Conservation (phyloP, 2,113 vertebrate species). For the Lota lota region DNA sequence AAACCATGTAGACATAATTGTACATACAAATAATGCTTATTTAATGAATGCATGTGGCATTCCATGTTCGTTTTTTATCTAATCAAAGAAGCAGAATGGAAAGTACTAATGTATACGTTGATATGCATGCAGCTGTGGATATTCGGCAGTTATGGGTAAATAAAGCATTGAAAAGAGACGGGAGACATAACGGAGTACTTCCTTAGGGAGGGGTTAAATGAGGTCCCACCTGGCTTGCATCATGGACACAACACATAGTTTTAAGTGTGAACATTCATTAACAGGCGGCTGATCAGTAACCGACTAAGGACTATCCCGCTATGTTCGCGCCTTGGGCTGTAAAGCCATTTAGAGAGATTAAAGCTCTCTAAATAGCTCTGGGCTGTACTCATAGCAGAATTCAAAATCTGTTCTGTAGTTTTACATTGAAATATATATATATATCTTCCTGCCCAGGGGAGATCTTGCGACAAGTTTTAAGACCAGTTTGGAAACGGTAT, state of each 20-base stretch:
- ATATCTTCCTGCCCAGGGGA: background rate
- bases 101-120: background rate
- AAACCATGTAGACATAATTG: background rate
- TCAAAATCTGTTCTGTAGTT: background rate
- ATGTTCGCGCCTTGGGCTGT: no score
- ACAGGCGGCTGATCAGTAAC: background rate
- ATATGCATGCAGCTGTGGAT: background rate
- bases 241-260: background rate
- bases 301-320: no score
- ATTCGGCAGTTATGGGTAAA: background rate
- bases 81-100: background rate
- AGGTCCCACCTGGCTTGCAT: background rate
- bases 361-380: no score
- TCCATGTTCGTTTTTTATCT: background rate
- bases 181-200: background rate
- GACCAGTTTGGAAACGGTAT: no score
- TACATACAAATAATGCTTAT: background rate
- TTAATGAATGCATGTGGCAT: background rate
- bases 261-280: background rate
- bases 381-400: background rate
- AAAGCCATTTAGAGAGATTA: no score
- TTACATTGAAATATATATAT: background rate
- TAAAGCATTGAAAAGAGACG: background rate
- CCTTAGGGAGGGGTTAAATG: background rate
- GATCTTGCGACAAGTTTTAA: no score